Percentiles rank a stretch among this genome's conserved stretches.
Evolutionary conservation across 2,113 vertebrate species (phyloP).

Genomic region (Buteo buteo): DNA sequence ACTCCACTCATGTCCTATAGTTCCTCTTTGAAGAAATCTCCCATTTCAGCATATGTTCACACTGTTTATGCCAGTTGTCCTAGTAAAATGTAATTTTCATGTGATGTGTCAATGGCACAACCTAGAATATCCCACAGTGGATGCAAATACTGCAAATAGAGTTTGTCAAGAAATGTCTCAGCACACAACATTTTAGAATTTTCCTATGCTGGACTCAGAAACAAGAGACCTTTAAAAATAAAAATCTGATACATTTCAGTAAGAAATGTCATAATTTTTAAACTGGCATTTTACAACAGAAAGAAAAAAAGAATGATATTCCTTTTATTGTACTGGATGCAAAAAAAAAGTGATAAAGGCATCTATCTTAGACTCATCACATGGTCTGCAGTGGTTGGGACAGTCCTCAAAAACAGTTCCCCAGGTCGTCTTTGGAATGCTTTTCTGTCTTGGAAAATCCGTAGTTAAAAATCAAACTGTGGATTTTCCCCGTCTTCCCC

Average conservation of each 20-base stretch:
- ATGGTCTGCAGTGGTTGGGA: not conserved
- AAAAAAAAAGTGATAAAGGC: not conserved
- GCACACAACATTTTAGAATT: not conserved
- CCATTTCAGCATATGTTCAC: not conserved
- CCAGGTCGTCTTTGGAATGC: not conserved
- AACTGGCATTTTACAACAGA: not conserved
- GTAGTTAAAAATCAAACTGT: not conserved
- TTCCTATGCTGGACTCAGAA: not conserved
- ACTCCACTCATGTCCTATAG: not conserved
- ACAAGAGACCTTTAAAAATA: not conserved
- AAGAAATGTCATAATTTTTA: not conserved
- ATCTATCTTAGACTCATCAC: not conserved
- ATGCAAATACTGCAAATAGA: not conserved
- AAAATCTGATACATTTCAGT: not conserved
- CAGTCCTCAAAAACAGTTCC: not conserved
- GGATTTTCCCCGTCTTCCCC: not conserved
- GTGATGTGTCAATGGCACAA: not conserved
- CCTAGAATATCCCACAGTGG: not conserved
- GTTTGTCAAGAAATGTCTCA: not conserved
- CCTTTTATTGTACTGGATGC: not conserved
- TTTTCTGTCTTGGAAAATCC: not conserved
- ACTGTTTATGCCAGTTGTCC: not conserved
- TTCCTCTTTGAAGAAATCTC: not conserved
- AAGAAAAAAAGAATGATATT: not conserved
- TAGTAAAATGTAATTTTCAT: not conserved